A percentile compares a stretch with the other conserved stretches of the same genome.
Conservation (phyloP, 2,888 invertebrate species). For the Toxonevra muliebris region DNA sequence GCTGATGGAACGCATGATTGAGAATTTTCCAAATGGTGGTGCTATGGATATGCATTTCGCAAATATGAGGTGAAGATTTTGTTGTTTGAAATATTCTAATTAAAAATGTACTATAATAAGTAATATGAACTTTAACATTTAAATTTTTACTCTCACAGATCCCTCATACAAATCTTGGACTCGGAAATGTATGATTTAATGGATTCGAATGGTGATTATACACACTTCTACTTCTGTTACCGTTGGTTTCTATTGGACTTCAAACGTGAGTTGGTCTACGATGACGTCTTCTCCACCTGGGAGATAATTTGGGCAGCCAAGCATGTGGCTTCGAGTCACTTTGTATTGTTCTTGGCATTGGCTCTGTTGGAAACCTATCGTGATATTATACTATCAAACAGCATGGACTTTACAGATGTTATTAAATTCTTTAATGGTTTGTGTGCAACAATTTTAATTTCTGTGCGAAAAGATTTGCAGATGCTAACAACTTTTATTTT, state of each 20-base stretch:
- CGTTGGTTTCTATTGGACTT: slow-evolving; percentile 97
- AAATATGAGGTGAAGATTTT: slow-evolving; percentile 79
- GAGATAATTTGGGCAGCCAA: slow-evolving; percentile 96
- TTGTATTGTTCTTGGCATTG: slow-evolving; percentile 91
- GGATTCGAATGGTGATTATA: slow-evolving; percentile 95
- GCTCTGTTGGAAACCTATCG: slow-evolving; percentile 92
- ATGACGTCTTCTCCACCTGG: slow-evolving; percentile 95
- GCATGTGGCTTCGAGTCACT: slow-evolving; percentile 85
- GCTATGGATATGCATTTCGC: slow-evolving; percentile 97
- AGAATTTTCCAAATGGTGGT: slow-evolving; percentile 91
- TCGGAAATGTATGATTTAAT: slow-evolving; percentile 93
- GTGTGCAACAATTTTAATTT: neutral
- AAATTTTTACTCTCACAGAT: slow-evolving; percentile 64
- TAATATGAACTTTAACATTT: neutral
- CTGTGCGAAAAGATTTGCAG: neutral
- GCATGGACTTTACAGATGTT: slow-evolving; percentile 98
- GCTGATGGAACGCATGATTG: slow-evolving; percentile 88
- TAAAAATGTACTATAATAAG: neutral
- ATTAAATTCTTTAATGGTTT: slow-evolving; percentile 97
- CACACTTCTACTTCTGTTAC: slow-evolving; percentile 97
- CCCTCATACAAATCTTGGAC: slow-evolving; percentile 87
- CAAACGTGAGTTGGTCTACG: slow-evolving; percentile 91
- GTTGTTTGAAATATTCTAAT: neutral
- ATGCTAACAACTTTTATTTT: slow-evolving; percentile 11
- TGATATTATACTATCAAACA: slow-evolving; percentile 92